Evolutionary conservation across 53 echinoderm and acorn worm species (phyloP), one percentile per base, ranked within the genome.

Genomic region (Henricia sp.): DNA sequence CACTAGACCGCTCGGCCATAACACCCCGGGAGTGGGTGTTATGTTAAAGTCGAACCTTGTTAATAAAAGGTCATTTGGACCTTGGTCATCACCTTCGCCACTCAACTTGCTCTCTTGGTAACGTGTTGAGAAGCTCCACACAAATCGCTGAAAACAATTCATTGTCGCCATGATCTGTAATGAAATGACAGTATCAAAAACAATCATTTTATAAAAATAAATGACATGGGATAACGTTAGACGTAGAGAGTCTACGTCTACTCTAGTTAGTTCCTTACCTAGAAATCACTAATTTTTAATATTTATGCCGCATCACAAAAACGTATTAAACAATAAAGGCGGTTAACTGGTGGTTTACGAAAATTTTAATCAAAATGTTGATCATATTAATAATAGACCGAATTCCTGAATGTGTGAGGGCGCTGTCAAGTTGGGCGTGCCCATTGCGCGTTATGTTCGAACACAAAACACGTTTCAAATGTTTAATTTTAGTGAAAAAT

Each of bases 51-150:
- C n/a, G n/a, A n/a, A n/a, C n/a, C n/a, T n/a, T n/a, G n/a, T n/a
- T n/a, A n/a, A n/a, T n/a, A n/a, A 54, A 4, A 54, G 8, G 32
- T 66, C 32, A 66, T 36, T 66, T 66, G 23, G 23, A 9, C 6
- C 29, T 58, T 26, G 4, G 6, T 46, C 20, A 0, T 60, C 67
- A 99, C 99, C 99, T 99, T 66, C 94, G 88, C 99, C 99, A 99
- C 87, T 99, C 99, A 26, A 99, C 91, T 36, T 89, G 87, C 41
- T 94, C 99, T 85, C 99, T 90, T 28, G 94, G 94, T 35, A 99
- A 74, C 28, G 92, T 83, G 57, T 99, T 92, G 24, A 91, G 77
- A 26, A 99, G 63, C 87, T 99, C 99, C 9, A 52, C 89, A 57
- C 91, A 85, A 32, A 99, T 90, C 11, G 94, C 88, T 48, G 88